Conservation (phyloP, 64 coral and sea anemone species). For the Dendrophyllia cribrosa region DNA sequence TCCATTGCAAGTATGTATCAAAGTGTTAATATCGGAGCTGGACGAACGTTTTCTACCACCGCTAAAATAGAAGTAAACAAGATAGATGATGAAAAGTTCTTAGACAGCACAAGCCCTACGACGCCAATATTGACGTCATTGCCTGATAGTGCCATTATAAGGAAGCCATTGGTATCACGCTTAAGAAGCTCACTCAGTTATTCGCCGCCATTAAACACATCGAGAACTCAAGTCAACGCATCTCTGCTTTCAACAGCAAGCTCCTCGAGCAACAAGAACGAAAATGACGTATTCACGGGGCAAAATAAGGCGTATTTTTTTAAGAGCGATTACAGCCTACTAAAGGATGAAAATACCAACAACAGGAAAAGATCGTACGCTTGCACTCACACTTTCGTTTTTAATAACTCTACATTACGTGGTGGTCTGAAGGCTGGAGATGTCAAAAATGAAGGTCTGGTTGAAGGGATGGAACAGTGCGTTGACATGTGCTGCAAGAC, state of each 20-base stretch:
- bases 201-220: not conserved
- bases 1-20: not conserved
- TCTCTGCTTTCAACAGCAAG: not conserved
- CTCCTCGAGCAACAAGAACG: not conserved
- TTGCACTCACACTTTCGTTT: conserved; percentile 72
- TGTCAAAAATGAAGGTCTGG: conserved; percentile 46
- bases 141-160: not conserved
- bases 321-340: conserved; percentile 39
- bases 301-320: not conserved
- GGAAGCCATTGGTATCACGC: not conserved
- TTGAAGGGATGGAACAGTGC: conserved; percentile 67
- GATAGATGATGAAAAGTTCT: not conserved
- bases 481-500: conserved; percentile 72
- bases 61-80: not conserved
- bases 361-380: conserved; percentile 43
- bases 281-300: not conserved
- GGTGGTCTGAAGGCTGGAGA: conserved; percentile 73
- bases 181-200: not conserved
- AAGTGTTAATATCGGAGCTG: not conserved
- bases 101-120: not conserved
- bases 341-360: not conserved
- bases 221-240: not conserved
- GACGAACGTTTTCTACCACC: not conserved
- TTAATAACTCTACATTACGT: conserved; percentile 74
- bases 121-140: not conserved